Percentiles rank a stretch among this genome's conserved stretches.
phyloP scores from a whole-genome alignment of 2,113 vertebrate genomes.

The Ceyx melanurus region DNA sequence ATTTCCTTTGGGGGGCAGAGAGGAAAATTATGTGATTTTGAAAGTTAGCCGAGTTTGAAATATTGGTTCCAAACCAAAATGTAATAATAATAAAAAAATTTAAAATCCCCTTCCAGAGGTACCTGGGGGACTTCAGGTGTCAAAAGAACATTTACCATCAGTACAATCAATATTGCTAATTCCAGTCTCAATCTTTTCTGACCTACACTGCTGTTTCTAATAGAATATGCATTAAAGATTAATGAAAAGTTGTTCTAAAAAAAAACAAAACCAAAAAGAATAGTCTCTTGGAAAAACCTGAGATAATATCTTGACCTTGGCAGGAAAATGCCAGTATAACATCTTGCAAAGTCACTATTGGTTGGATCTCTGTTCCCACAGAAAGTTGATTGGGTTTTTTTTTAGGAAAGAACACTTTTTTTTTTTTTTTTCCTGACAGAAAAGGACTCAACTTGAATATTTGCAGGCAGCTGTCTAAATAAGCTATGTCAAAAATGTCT shows the following conservation, averaged over 20 bases:
- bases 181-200: not conserved
- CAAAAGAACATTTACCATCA: not conserved
- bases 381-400: not conserved
- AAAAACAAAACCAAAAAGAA: not conserved
- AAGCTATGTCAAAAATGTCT: slow-evolving; percentile 43
- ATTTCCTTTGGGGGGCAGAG: not conserved
- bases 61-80: not conserved
- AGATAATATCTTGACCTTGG: not conserved
- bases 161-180: not conserved
- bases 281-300: not conserved
- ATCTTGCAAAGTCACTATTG: not conserved
- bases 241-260: not conserved
- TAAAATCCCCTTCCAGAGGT: not conserved
- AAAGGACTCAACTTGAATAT: slow-evolving; percentile 1
- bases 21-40: not conserved
- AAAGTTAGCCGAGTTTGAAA: not conserved
- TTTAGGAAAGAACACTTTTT: not conserved
- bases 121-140: not conserved
- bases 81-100: not conserved
- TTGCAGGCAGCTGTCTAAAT: slow-evolving; percentile 49
- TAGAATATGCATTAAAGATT: slow-evolving; percentile 54
- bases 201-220: not conserved
- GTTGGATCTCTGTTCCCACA: not conserved
- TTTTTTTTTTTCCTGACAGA: not conserved
- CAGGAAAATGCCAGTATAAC: not conserved